phyloP scores from a whole-genome alignment of 2,797 vertebrate species.

The Gobionotothen gibberifrons region DNA sequence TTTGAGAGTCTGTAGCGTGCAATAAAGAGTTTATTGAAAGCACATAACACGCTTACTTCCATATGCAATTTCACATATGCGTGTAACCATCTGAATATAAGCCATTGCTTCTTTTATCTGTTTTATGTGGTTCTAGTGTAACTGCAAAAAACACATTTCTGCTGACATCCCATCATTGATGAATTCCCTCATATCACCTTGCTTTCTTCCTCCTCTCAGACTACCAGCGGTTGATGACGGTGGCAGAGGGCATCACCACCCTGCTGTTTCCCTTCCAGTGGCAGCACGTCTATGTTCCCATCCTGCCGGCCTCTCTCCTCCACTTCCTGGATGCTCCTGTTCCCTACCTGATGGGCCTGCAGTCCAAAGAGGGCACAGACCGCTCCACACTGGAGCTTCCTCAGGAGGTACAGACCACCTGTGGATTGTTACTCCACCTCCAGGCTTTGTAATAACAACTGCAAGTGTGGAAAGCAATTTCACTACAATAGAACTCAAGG shows the following conservation, averaged over 20 bases:
- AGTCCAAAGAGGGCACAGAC: slow-evolving; percentile 92
- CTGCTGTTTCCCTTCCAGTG: slow-evolving; percentile 96
- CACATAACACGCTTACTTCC: neutral
- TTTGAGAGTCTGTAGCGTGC: no score
- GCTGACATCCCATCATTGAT: neutral
- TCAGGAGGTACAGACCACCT: slow-evolving; percentile 88
- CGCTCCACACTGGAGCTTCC: slow-evolving; percentile 94
- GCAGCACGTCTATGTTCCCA: slow-evolving; percentile 96
- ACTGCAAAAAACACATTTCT: neutral
- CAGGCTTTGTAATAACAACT: neutral
- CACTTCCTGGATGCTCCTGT: slow-evolving; percentile 96
- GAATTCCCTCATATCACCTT: no score
- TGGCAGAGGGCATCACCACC: slow-evolving; percentile 91
- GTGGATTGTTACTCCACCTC: neutral
- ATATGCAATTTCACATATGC: neutral
- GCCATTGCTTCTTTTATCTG: neutral
- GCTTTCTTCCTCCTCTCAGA: slow-evolving; percentile 75
- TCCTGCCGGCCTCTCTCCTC: slow-evolving; percentile 92
- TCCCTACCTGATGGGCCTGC: slow-evolving; percentile 95
- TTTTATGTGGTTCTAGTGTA: neutral
- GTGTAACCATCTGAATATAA: neutral
- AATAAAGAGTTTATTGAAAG: neutral
- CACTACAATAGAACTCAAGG: neutral
- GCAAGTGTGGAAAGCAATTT: neutral
- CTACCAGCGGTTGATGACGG: slow-evolving; percentile 92